A percentile compares a stretch with the other conserved stretches of the same genome.
phyloP scores from a whole-genome alignment of 2,888 invertebrate genomes.

The Osedax fenrisi region DNA sequence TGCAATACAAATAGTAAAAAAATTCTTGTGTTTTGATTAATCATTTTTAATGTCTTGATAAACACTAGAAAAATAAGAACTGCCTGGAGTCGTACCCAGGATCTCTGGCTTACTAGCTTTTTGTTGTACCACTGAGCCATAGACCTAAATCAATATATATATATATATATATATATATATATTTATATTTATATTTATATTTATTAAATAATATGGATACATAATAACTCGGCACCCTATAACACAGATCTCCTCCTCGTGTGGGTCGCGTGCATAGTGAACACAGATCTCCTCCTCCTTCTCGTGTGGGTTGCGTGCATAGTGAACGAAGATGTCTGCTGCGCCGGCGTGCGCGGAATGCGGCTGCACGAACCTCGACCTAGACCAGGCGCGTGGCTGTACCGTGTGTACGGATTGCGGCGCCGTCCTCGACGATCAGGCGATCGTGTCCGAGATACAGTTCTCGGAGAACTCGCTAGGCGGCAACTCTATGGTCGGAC shows the following conservation, averaged over 20 bases:
- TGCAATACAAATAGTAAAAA: no score
- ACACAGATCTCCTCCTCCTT: not conserved
- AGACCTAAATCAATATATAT: no score
- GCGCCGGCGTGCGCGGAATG: conserved; percentile 50
- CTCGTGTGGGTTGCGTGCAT: not conserved
- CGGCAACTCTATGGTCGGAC: conserved; percentile 74
- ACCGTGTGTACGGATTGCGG: conserved; percentile 91
- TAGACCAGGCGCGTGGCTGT: conserved; percentile 83
- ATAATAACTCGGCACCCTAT: not conserved
- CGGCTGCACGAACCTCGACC: conserved; percentile 69
- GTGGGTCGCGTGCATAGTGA: not conserved
- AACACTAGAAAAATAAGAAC: no score
- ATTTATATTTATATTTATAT: conserved; percentile 18
- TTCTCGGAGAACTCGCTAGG: conserved; percentile 86
- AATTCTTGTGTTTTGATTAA: no score
- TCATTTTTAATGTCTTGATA: no score
- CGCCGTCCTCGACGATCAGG: conserved; percentile 82
- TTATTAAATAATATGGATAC: conserved; percentile 6
- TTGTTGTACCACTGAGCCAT: no score
- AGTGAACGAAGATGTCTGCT: not conserved
- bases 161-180: conserved; percentile 28
- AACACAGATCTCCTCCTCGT: not conserved
- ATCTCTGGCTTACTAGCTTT: no score
- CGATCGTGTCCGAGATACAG: conserved; percentile 88
- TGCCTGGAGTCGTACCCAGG: no score